Evolutionary conservation across 2,113 vertebrate genomes (phyloP).

Genomic region (Hemiscyllium ocellatum): DNA sequence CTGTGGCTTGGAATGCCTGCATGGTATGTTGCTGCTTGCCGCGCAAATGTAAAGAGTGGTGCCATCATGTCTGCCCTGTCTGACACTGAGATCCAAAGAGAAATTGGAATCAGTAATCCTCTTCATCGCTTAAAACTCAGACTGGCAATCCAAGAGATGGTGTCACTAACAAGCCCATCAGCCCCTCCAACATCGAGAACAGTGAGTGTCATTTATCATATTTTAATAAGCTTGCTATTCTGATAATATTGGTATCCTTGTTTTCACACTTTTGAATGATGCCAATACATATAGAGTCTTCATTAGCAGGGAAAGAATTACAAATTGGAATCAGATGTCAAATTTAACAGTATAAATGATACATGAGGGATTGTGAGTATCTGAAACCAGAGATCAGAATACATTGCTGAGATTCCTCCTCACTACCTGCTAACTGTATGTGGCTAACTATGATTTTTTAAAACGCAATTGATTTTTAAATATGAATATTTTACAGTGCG

Average conservation of each 20-base stretch:
- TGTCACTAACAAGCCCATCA: conserved; percentile 92
- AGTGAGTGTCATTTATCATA: conserved; percentile 64
- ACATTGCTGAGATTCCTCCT: neutral
- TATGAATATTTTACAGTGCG: neutral
- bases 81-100: conserved; percentile 94
- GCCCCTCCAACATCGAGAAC: conserved; percentile 95
- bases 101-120: conserved; percentile 97
- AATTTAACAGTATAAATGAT: neutral
- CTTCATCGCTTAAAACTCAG: conserved; percentile 91
- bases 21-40: conserved; percentile 94
- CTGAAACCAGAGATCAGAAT: neutral
- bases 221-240: neutral
- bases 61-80: conserved; percentile 98
- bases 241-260: neutral
- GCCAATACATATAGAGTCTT: no score
- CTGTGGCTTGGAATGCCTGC: conserved; percentile 97
- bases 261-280: neutral
- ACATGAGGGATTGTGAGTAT: neutral
- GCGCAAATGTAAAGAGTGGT: conserved; percentile 94
- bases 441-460: neutral
- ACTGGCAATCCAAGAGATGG: conserved; percentile 97
- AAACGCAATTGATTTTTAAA: neutral
- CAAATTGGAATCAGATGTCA: neutral
- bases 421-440: neutral
- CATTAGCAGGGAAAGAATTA: neutral